Conservation (phyloP, 92 coral and sea anemone species). For the Pocillopora grandis region DNA sequence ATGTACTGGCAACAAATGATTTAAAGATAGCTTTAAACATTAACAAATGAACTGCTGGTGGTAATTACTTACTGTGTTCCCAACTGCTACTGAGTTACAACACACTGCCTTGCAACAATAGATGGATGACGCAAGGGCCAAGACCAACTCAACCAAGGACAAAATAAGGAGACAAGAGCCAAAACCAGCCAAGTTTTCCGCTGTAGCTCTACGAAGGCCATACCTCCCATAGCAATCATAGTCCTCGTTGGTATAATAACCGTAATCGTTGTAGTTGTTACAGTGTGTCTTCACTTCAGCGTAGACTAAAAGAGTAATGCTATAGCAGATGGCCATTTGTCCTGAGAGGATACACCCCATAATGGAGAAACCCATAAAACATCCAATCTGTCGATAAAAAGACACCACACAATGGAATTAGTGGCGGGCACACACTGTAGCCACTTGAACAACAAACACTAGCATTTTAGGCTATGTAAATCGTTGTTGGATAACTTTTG, state of each 20-base stretch:
- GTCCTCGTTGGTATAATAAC: neutral
- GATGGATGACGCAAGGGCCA: constrained; percentile 70
- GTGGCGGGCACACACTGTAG: too few relatives aligned
- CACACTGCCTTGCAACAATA: constrained; percentile 72
- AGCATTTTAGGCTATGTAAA: neutral
- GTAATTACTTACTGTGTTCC: constrained; percentile 4
- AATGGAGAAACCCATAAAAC: constrained; percentile 83
- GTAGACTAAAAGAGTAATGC: constrained; percentile 45
- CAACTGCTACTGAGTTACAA: constrained; percentile 26
- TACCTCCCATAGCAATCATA: neutral
- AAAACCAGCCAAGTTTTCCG: constrained; percentile 53
- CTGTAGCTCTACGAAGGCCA: neutral
- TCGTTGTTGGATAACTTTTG: neutral
- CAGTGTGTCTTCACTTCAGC: neutral
- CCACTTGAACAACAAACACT: neutral
- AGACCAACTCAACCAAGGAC: constrained; percentile 63
- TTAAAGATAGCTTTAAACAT: too few relatives aligned
- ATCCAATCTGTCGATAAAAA: constrained; percentile 59
- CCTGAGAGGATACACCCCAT: constrained; percentile 63
- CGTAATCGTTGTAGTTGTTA: too few relatives aligned
- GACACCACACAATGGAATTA: neutral
- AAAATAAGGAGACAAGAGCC: constrained; percentile 52
- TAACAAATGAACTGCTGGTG: neutral
- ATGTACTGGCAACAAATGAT: neutral
- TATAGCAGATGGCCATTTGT: constrained; percentile 60